phyloP scores from a whole-genome alignment of 37 sponge, comb jelly and placozoan genomes.

The Aphrocallistes beatrix region DNA sequence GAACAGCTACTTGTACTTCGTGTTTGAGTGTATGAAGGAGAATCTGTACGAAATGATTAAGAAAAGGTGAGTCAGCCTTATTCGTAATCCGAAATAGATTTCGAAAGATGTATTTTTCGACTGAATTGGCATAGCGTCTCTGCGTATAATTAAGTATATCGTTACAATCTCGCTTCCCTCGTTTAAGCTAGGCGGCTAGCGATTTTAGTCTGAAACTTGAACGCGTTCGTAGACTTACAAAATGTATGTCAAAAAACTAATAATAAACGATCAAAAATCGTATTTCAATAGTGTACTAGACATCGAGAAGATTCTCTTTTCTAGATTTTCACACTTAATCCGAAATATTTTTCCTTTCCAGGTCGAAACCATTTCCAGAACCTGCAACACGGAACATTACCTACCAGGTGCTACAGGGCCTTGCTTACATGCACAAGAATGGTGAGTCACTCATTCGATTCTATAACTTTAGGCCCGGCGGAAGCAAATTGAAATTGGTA shows the following conservation, averaged over 20 bases:
- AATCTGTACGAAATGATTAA: constrained; percentile 91
- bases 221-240: too few relatives aligned
- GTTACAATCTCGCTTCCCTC: too few relatives aligned
- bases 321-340: not conserved
- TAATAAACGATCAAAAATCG: too few relatives aligned
- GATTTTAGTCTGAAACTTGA: too few relatives aligned
- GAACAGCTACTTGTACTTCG: constrained; percentile 75
- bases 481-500: too few relatives aligned
- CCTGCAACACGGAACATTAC: constrained; percentile 70
- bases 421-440: constrained; percentile 84
- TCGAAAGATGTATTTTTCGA: not conserved
- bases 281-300: too few relatives aligned
- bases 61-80: constrained; percentile 30
- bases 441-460: constrained; percentile 57
- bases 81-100: not conserved
- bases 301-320: too few relatives aligned
- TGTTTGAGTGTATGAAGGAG: constrained; percentile 96
- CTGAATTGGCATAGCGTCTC: not conserved
- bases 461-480: too few relatives aligned
- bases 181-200: too few relatives aligned
- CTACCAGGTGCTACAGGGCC: constrained; percentile 81
- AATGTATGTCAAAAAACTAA: too few relatives aligned
- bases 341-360: not conserved
- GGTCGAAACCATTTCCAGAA: constrained; percentile 72
- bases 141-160: too few relatives aligned